Percentiles rank a stretch among this genome's conserved stretches.
These are phyloP conservation scores for Mormyrus iriodes DNA, from an alignment of 2,113 vertebrate species.

Conservation along the genomic window DNA sequence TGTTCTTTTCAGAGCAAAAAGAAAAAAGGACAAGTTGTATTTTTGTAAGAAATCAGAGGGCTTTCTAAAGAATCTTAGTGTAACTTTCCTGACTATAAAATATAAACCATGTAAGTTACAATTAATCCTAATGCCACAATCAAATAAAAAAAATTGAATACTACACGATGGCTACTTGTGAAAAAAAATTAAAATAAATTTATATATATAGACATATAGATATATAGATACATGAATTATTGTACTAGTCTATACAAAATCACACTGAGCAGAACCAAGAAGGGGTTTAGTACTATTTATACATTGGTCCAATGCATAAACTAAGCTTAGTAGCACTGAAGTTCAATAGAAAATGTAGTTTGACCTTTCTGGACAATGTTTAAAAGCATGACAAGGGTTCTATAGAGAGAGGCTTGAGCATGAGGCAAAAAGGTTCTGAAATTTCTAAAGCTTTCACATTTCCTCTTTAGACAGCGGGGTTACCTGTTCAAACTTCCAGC, in stretches of 20 bases:
- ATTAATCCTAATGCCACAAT: background rate
- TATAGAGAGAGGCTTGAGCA: background rate
- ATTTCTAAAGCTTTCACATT: background rate
- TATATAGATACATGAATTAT: no score
- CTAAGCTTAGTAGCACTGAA: background rate
- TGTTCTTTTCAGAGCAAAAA: background rate
- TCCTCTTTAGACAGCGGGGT: background rate
- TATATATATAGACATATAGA: no score
- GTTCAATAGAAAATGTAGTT: background rate
- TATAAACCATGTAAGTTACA: background rate
- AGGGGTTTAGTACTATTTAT: background rate
- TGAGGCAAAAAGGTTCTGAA: background rate
- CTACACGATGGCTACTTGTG: background rate
- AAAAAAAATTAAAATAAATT: background rate
- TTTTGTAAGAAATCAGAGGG: background rate
- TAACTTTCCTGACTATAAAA: background rate
- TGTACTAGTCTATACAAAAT: background rate
- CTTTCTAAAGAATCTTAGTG: background rate
- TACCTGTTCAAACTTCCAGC: conserved; percentile 99
- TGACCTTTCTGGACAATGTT: background rate
- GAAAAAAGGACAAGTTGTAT: background rate
- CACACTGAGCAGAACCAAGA: background rate
- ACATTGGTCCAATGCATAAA: background rate
- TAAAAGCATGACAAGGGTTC: background rate
- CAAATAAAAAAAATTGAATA: background rate